phyloP scores from a whole-genome alignment of 2,888 invertebrate species.

The Halictus quadricinctus region DNA sequence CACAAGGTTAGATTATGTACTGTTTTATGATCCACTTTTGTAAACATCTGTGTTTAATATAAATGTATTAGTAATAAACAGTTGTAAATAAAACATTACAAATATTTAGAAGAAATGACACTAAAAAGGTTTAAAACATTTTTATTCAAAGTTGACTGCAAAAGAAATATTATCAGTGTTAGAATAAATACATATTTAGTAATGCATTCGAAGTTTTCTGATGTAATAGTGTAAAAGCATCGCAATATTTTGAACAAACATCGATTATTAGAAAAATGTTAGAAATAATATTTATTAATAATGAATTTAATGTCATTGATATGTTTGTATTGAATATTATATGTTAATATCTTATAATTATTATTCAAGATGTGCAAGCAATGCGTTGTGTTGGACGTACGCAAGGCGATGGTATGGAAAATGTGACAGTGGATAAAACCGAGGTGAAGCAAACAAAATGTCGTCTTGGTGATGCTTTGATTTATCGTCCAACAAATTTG shows the following conservation, averaged over 20 bases:
- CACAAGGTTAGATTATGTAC: conserved; percentile 48
- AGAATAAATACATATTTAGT: too few species aligned
- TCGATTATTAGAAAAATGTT: not conserved
- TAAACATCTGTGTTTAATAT: not conserved
- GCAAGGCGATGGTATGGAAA: conserved; percentile 92
- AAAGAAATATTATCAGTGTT: not conserved
- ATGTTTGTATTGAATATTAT: not conserved
- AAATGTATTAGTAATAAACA: not conserved
- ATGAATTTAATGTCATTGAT: not conserved
- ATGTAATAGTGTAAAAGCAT: not conserved
- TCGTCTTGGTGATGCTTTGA: conserved; percentile 79
- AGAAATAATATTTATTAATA: not conserved
- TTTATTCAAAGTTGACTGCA: not conserved
- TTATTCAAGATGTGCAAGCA: conserved; percentile 68
- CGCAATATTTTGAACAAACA: not conserved
- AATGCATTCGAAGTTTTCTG: not conserved
- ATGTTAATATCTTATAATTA: not conserved
- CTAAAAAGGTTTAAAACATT: not conserved
- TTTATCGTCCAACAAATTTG: conserved; percentile 81
- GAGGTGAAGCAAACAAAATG: conserved; percentile 73
- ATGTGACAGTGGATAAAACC: conserved; percentile 74
- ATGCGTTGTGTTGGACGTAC: conserved; percentile 83
- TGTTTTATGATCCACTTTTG: not conserved
- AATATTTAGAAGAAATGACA: not conserved
- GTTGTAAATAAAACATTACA: not conserved